These are phyloP conservation scores for Acronicta aceris DNA, from an alignment of 2,888 invertebrate species.

Conservation along the genomic window DNA sequence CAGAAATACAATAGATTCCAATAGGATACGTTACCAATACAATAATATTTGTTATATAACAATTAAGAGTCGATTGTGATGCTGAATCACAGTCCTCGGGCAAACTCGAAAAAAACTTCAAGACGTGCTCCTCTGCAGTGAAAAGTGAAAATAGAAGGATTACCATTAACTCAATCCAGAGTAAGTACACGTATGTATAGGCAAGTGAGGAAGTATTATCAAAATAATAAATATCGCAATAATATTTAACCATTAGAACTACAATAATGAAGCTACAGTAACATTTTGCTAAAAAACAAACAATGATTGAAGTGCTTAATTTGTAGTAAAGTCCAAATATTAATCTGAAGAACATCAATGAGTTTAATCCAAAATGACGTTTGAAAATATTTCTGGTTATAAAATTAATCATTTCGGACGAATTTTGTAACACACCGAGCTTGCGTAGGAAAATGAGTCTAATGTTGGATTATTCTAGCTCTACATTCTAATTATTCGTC, in stretches of 20 bases:
- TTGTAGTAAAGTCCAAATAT: slow-evolving; percentile 3
- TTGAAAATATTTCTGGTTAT: background rate
- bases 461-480: too few species aligned
- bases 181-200: too few species aligned
- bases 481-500: too few species aligned
- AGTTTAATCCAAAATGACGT: background rate
- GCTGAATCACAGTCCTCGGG: background rate
- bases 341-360: background rate
- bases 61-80: background rate
- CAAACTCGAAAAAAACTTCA: background rate
- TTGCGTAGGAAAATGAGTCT: too few species aligned
- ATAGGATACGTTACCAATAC: background rate
- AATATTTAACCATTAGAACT: background rate
- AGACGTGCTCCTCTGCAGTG: background rate
- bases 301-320: background rate
- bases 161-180: background rate
- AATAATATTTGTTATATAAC: background rate
- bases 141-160: background rate
- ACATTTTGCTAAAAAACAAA: background rate
- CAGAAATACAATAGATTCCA: background rate
- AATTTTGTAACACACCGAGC: background rate
- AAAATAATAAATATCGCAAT: background rate
- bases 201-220: background rate
- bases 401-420: background rate
- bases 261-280: background rate